Base-by-base conservation (phyloP, 2,888 invertebrate species). In the Penaeus monodon region DNA sequence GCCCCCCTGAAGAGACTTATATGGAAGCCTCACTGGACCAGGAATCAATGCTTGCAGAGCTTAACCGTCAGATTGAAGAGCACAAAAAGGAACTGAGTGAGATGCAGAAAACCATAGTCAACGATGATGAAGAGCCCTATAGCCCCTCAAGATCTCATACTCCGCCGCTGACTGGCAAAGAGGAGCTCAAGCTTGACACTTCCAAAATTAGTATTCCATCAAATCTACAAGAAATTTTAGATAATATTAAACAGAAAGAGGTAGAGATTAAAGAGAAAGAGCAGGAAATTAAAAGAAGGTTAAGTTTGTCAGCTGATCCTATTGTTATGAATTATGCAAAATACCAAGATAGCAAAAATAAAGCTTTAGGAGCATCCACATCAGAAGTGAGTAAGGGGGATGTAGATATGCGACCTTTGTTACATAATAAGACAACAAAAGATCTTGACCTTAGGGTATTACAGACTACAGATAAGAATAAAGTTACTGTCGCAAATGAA, bases 201-300 rank as follows among this genome's bases (percentile, higher is more conserved):
- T 88, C 89, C 49, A 89, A 88, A 85, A 88, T 88, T 63, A 88
- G 68, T 76, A 88, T 89, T 78, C 89, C 89, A n/a, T 83, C 88
- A 38, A 89, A 89, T 68, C 84, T 89, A 20, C 89, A 89, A 38
- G 88, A 86, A 57, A 89, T 89, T 29, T 80, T 89, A 38, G 86
- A 86, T 66, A 88, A 86, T 64, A 89, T 89, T 27, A 89, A 83
- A 73, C 74, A 88, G 27, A 89, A 89, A 44, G 89, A 89, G 65
- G 82, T 73, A 49, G 89, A 88, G 76, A 89, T 89, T 65, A 81
- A 86, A 65, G 74, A 88, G 38, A 89, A 89, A 64, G 86, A 89
- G 65, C 84, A 86, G 27, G 89, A 89, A 82, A 88, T 89, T 74
- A 86, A 86, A 64, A 84, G 88, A 64, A 66, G 88, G 49, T 81